Conservation (phyloP, 2,888 invertebrate genomes). For the Choristoneura rosaceana region DNA sequence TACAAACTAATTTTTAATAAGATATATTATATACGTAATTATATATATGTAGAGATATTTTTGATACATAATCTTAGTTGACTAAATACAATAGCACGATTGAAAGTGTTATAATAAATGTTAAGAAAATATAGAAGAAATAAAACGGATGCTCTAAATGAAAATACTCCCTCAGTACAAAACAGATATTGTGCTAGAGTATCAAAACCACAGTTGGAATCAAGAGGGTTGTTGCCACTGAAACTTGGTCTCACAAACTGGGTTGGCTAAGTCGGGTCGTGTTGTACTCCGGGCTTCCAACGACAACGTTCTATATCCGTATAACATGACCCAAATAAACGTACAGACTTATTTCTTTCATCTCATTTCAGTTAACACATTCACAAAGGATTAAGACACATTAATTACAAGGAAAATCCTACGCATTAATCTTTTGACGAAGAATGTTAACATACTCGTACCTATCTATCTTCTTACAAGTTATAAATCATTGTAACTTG, state of each 20-base stretch:
- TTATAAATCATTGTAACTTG: not conserved
- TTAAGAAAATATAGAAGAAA: not conserved
- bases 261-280: slow-evolving; percentile 1
- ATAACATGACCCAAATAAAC: slow-evolving; percentile 15
- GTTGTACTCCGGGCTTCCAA: not conserved
- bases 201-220: slow-evolving; percentile 17
- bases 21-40: too few species aligned
- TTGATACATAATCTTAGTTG: too few species aligned
- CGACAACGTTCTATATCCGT: slow-evolving; percentile 2
- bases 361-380: slow-evolving; percentile 9
- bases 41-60: too few species aligned
- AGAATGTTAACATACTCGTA: not conserved
- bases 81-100: too few species aligned
- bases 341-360: slow-evolving; percentile 9
- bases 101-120: not conserved
- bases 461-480: not conserved
- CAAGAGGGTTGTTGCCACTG: slow-evolving; percentile 14
- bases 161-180: not conserved
- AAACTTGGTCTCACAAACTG: slow-evolving; percentile 15
- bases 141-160: not conserved
- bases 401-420: slow-evolving; percentile 5
- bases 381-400: not conserved
- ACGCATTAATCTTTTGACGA: not conserved
- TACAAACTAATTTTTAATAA: too few species aligned
- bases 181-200: not conserved